A percentile compares a stretch with the other conserved stretches of the same genome.
phyloP scores from a whole-genome alignment of 2,888 invertebrate genomes.

The Eristalinus sepulchralis region DNA sequence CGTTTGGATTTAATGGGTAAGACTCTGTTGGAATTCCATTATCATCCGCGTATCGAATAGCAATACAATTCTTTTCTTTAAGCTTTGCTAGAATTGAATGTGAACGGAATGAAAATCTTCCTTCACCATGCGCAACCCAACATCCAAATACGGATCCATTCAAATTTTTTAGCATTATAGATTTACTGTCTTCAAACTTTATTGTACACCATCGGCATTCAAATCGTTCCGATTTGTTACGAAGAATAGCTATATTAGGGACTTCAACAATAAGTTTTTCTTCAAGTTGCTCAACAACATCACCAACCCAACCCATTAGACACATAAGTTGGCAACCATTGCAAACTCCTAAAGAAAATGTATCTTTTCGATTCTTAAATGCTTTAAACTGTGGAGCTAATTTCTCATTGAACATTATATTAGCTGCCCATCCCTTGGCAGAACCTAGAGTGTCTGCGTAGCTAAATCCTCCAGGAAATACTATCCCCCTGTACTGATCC shows the following conservation, averaged over 20 bases:
- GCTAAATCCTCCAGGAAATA: conserved; percentile 99
- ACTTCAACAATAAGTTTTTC: conserved; percentile 75
- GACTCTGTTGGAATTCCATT: conserved; percentile 86
- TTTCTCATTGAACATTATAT: conserved; percentile 89
- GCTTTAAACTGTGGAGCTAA: conserved; percentile 89
- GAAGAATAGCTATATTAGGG: conserved; percentile 88
- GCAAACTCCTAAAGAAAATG: conserved; percentile 98
- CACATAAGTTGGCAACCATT: conserved; percentile 99
- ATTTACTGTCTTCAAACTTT: conserved; percentile 84
- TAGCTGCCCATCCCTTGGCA: conserved; percentile 98
- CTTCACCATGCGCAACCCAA: conserved; percentile 99
- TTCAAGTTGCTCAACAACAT: conserved; percentile 75
- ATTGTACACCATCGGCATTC: conserved; percentile 91
- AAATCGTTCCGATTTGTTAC: conserved; percentile 94
- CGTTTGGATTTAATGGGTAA: conserved; percentile 98
- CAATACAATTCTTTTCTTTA: conserved; percentile 84
- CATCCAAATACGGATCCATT: conserved; percentile 93
- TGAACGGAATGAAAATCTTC: conserved; percentile 86
- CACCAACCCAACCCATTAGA: conserved; percentile 93
- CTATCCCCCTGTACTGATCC: conserved; percentile 91
- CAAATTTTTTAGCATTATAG: conserved; percentile 96
- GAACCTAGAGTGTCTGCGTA: conserved; percentile 98
- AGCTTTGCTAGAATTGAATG: conserved; percentile 82
- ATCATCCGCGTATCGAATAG: conserved; percentile 93
- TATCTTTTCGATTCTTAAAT: conserved; percentile 89